phyloP scores from a whole-genome alignment of 2,113 vertebrate genomes.

The Cephalopterus ornatus region DNA sequence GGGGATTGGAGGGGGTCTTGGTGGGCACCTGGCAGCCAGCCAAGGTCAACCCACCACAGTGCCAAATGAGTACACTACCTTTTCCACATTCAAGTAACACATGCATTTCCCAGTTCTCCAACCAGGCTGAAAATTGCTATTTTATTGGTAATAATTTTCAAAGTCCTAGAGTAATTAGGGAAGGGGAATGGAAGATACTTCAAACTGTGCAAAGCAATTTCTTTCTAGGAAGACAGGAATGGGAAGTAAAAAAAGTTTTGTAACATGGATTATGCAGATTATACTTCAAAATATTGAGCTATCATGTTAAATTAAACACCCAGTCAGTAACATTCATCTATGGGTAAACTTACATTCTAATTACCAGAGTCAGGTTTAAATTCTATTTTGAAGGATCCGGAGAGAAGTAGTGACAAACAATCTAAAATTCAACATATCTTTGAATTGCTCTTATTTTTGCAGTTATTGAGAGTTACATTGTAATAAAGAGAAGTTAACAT shows the following conservation, averaged over 20 bases:
- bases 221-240: neutral
- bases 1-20: neutral
- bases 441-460: neutral
- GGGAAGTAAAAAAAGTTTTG: neutral
- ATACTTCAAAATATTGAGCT: conserved; percentile 12
- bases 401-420: neutral
- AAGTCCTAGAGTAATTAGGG: neutral
- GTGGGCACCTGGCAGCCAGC: neutral
- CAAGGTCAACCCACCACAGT: neutral
- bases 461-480: neutral
- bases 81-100: neutral
- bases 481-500: neutral
- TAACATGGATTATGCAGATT: neutral
- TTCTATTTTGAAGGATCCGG: conserved; percentile 3
- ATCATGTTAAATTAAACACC: conserved; percentile 10
- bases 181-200: conserved; percentile 19
- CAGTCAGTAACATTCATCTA: neutral
- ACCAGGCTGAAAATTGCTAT: neutral
- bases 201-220: neutral
- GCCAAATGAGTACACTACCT: neutral
- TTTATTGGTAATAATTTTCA: neutral
- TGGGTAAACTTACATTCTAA: neutral
- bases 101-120: neutral
- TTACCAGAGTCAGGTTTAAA: conserved; percentile 14
- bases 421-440: neutral